Conservation (phyloP, 2,113 vertebrate genomes). For the Heliornis fulica region DNA sequence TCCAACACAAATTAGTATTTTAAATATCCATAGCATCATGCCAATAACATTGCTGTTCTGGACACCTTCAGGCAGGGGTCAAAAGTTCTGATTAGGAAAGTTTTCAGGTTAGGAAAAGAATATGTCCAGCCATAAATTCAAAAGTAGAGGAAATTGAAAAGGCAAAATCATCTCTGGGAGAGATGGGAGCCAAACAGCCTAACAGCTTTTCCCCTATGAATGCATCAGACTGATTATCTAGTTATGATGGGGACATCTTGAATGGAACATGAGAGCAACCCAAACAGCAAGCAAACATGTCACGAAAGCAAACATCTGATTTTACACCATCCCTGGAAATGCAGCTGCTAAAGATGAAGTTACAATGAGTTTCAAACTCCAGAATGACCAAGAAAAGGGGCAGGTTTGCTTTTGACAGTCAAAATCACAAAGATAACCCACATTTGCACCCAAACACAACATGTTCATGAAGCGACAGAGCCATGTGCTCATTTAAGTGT, state of each 20-base stretch:
- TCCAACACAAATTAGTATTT: background rate
- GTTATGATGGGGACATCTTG: background rate
- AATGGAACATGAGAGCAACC: background rate
- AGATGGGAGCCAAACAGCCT: background rate
- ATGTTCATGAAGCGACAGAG: background rate
- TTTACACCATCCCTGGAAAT: background rate
- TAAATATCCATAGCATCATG: background rate
- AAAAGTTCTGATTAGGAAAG: background rate
- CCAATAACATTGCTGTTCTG: accelerated
- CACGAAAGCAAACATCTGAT: background rate
- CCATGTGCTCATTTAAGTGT: background rate
- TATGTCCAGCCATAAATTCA: background rate
- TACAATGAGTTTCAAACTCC: background rate
- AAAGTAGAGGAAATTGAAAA: background rate
- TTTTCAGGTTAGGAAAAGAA: background rate
- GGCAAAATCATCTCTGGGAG: background rate
- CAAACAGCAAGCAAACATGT: background rate
- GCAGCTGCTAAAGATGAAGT: background rate
- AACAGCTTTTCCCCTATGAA: background rate
- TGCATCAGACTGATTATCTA: background rate
- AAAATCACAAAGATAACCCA: background rate
- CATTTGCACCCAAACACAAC: background rate
- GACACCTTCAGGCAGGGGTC: background rate
- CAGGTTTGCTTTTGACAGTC: background rate
- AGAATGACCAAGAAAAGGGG: background rate